Conservation (phyloP, 2,113 vertebrate species). For the Callorhinus ursinus region DNA sequence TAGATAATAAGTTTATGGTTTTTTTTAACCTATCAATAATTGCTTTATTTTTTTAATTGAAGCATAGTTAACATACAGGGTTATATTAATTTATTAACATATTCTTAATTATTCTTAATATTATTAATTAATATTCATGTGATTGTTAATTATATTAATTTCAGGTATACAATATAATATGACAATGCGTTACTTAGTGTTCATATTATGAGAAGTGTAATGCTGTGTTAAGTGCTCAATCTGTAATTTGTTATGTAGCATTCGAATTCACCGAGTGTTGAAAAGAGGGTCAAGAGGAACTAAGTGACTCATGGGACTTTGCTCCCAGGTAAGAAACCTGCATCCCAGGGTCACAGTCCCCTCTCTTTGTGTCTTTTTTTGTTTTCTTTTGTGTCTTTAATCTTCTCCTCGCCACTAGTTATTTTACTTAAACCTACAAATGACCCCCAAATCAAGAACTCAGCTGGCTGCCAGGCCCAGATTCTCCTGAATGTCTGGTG, state of each 20-base stretch:
- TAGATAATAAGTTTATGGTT: not conserved
- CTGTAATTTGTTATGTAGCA: not conserved
- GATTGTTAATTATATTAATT: not conserved
- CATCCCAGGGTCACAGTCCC: too few relatives aligned
- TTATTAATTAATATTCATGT: too few relatives aligned
- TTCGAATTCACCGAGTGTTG: not conserved
- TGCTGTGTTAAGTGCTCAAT: not conserved
- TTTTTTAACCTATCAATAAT: not conserved
- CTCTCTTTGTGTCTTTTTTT: not conserved
- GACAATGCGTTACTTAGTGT: not conserved
- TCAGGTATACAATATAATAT: not conserved
- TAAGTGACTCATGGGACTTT: not conserved
- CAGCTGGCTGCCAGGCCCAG: not conserved
- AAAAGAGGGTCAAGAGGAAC: not conserved
- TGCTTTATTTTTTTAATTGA: not conserved
- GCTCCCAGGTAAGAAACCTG: not conserved
- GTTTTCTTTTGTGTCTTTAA: not conserved
- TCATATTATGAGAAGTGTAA: not conserved
- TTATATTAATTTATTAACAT: not conserved
- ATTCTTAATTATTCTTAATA: too few relatives aligned
- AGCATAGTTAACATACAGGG: not conserved
- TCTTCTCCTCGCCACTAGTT: not conserved
- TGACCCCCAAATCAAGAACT: not conserved
- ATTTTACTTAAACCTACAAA: not conserved
- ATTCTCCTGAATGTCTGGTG: not conserved